Base-by-base conservation (phyloP, 2,113 vertebrate species). In the Bambusicola thoracicus region DNA sequence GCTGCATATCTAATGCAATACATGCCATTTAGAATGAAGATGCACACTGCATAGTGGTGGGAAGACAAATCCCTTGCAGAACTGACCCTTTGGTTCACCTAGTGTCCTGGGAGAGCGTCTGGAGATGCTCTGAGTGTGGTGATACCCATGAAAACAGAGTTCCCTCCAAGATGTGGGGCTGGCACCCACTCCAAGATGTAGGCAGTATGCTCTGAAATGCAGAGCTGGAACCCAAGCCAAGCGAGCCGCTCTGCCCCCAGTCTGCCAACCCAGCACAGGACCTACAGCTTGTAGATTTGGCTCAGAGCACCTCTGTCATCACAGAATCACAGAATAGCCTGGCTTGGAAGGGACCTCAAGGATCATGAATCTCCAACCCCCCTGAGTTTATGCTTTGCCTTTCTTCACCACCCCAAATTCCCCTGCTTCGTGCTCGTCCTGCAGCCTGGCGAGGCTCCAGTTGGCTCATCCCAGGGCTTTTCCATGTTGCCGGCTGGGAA, bases 31-130 rank as follows among this genome's bases (percentile, higher is more conserved):
- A 76, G 5, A 32, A 41, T 36, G 46, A 22, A 10, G 40, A 72
- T 68, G 40, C 9, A 36, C n/a, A n/a, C 56, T 4, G 0, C 6
- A 59, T 19, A 8, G 34, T 18, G 10, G 3, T 11, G 4, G 17
- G 10, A 63, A 77, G 49, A 70, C 22, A 85, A 80, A 67, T 10
- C 17, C 18, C 13, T 44, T 25, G 48, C 55, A 85, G 44, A 70
- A 44, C n/a, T 70, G 24, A 12, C 29, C 53, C 41, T 16, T 70
- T 18, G 4, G n/a, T 36, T 66, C 77, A 10, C 13, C 44, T 56
- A n/a, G 30, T 1, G 0, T 49, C 10, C 32, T 70, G 13, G 13
- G 19, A 83, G 29, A 86, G 16, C 34, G 61, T 2, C 4, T 6
- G 53, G 24, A 36, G 40, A 16, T 16, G 8, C 8, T n/a, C 49